phyloP scores from a whole-genome alignment of 2,888 invertebrate species.

The Onthophagus sagittarius region DNA sequence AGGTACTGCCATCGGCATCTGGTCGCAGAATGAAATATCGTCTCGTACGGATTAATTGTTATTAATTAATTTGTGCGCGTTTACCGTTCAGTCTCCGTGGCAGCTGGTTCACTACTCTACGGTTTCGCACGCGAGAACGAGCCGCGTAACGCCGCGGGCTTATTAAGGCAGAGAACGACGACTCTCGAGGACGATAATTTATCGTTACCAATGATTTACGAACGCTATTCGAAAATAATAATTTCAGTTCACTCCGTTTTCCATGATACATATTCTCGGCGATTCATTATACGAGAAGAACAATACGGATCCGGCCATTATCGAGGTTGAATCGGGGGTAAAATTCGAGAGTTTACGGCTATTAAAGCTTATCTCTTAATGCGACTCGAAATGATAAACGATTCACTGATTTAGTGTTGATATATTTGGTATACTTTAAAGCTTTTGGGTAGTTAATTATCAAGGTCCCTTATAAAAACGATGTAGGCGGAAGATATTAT shows the following conservation, averaged over 20 bases:
- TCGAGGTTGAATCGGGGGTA: background rate
- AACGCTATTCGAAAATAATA: background rate
- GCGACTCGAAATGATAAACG: background rate
- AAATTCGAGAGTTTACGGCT: background rate
- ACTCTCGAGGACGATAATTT: background rate
- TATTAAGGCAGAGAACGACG: background rate
- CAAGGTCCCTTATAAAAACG: background rate
- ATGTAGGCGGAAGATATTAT: background rate
- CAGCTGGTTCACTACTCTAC: background rate
- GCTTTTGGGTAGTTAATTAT: background rate
- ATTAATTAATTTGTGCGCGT: slow-evolving; percentile 36
- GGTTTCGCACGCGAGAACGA: background rate
- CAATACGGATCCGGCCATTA: background rate
- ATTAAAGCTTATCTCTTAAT: background rate
- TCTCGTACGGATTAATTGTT: slow-evolving; percentile 38
- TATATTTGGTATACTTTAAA: background rate
- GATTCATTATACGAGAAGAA: background rate
- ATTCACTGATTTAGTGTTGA: background rate
- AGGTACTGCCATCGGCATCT: slow-evolving; percentile 41
- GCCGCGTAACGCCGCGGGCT: background rate
- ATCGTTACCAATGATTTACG: background rate
- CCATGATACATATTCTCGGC: background rate
- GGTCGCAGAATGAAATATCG: slow-evolving; percentile 37
- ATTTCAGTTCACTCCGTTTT: background rate
- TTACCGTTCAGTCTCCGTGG: background rate